Evolutionary conservation across 1,140 invertebrate species (phyloP), one percentile per base, ranked within the genome.

Genomic region (Brachionus asplanchnoidis): DNA sequence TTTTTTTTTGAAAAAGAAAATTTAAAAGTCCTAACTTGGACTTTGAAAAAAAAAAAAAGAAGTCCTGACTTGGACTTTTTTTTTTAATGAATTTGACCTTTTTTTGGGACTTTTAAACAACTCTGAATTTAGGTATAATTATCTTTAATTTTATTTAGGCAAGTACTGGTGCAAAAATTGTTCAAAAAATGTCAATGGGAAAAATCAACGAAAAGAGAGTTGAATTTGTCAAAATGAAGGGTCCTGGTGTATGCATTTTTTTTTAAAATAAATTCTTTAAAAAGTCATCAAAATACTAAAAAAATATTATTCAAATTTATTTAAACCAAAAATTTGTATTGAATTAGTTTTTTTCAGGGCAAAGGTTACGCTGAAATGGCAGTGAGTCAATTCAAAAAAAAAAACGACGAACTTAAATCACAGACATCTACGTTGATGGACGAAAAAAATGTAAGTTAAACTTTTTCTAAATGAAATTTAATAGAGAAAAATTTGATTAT

Each of bases 301-400:
- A 36, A 36, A 7, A 36, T 36, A 36, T 36, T 36, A 6, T 36
- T 36, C 6, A 36, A 7, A 36, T 36, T 32, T 36, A 36, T 36
- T 36, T 36, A 3, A 36, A 36, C 5, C 32, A 36, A 36, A 36
- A 36, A 36, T 36, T 36, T 36, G 32, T 36, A 7, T 6, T 6
- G 6, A 36, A 36, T 36, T 36, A n/a, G 0, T 36, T 6, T 46
- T 17, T 26, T 68, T 7, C 42, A 94, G 87, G 95, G 95, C 11
- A 98, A 98, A 91, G 97, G 97, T 0, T 95, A 97, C 90, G 97
- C 97, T 0, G 97, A 99, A 91, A 97, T 99, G 94, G 97, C 97
- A 3, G 95, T 99, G 26, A 82, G 79, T 46, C 32, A 26, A 20
- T 82, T 82, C 65, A 42, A 23, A 9, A 17, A 42, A 7, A 42